Percentiles rank a stretch among this genome's conserved stretches.
These are phyloP conservation scores for Myotis lucifugus DNA, from an alignment of 2,113 vertebrate genomes.

Conservation along the genomic window DNA sequence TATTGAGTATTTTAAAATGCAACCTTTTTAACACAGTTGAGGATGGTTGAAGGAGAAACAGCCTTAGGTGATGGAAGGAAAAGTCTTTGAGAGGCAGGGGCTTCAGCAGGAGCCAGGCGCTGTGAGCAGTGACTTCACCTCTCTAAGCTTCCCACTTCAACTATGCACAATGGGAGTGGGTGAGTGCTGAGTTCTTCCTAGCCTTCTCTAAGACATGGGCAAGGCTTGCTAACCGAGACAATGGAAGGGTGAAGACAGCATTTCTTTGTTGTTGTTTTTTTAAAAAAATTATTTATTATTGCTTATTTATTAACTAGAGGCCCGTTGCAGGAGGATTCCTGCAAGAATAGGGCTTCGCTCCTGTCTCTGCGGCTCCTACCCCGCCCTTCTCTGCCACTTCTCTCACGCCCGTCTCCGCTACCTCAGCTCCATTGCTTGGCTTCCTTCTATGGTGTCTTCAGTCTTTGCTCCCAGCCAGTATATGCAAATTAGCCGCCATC, in stretches of 20 bases:
- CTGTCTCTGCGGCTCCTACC: too few species aligned
- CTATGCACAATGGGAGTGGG: not conserved
- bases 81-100: not conserved
- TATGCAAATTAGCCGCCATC: too few species aligned
- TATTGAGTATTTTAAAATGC: not conserved
- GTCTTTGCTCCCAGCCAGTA: too few species aligned
- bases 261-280: too few species aligned
- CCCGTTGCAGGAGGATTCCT: too few species aligned
- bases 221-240: not conserved
- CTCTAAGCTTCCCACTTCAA: not conserved
- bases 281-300: too few species aligned
- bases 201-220: not conserved
- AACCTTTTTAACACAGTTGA: not conserved
- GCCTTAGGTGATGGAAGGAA: not conserved
- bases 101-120: not conserved
- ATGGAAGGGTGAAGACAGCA: not conserved
- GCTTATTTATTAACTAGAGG: too few species aligned
- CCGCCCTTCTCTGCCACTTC: too few species aligned
- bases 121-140: not conserved
- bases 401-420: too few species aligned
- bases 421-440: too few species aligned
- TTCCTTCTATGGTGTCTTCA: too few species aligned
- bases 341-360: too few species aligned
- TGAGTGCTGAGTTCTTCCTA: not conserved
- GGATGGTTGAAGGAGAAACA: not conserved